Evolutionary conservation across 2,797 vertebrate genomes (phyloP).

Genomic region (Mus minutoides): DNA sequence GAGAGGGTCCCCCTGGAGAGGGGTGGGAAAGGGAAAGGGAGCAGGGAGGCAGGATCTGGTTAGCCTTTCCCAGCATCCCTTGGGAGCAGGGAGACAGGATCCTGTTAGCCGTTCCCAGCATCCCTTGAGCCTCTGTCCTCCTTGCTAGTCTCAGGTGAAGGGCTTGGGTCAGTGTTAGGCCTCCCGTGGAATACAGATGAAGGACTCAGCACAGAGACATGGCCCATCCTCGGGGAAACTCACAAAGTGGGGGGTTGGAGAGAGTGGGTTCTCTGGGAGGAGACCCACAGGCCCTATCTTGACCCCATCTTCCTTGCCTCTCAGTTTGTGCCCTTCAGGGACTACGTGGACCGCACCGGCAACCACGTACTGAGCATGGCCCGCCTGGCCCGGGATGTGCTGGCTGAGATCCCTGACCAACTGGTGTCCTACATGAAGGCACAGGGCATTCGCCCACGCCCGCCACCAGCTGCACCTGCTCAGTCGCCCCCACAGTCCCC

Average conservation of each 20-base stretch:
- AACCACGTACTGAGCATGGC: slow-evolving; percentile 97
- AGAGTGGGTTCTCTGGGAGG: not conserved
- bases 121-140: not conserved
- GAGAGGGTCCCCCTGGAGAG: not conserved
- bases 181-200: accelerated
- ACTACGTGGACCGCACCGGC: slow-evolving; percentile 95
- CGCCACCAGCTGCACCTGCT: slow-evolving; percentile 89
- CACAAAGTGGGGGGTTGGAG: accelerated
- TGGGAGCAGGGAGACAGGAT: too few species aligned
- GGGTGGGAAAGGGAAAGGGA: too few species aligned
- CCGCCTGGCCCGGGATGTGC: slow-evolving; percentile 96
- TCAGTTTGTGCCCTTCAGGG: slow-evolving; percentile 97
- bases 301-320: slow-evolving; percentile 21
- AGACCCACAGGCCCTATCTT: not conserved
- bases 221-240: not conserved
- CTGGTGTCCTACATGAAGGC: slow-evolving; percentile 99
- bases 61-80: not conserved
- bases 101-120: not conserved
- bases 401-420: slow-evolving; percentile 98
- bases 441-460: slow-evolving; percentile 94
- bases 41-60: not conserved
- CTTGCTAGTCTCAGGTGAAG: not conserved
- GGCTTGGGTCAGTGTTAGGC: not conserved
- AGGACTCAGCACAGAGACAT: not conserved
- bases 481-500: slow-evolving; percentile 88